These are phyloP conservation scores for Thomomys bottae DNA, from an alignment of 2,113 vertebrate genomes.

Conservation along the genomic window DNA sequence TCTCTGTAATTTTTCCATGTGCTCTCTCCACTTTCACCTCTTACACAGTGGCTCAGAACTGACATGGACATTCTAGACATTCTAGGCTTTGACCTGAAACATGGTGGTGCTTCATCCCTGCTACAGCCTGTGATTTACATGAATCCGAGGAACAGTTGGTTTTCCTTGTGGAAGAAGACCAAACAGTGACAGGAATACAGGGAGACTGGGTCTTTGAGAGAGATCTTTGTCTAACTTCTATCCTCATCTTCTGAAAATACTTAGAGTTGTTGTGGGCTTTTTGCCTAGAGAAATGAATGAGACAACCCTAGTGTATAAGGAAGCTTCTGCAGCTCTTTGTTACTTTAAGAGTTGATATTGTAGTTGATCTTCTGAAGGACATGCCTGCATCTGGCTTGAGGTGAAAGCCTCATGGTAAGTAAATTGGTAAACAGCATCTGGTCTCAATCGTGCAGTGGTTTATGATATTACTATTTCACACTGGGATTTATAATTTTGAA, in stretches of 20 bases:
- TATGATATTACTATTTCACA: background rate
- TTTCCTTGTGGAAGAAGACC: background rate
- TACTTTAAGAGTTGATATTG: background rate
- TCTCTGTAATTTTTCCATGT: background rate
- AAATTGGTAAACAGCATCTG: background rate
- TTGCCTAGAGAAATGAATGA: background rate
- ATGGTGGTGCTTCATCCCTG: background rate
- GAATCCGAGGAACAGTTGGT: background rate
- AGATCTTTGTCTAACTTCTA: background rate
- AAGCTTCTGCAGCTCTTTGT: background rate
- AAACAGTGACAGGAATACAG: background rate
- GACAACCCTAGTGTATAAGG: background rate
- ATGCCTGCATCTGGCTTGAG: background rate
- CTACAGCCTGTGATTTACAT: background rate
- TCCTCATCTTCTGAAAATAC: background rate
- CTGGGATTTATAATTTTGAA: slow-evolving; percentile 20
- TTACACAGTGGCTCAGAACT: background rate
- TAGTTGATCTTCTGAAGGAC: background rate
- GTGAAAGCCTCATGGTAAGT: background rate
- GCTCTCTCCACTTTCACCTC: background rate
- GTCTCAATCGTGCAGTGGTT: background rate
- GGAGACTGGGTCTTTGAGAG: no score
- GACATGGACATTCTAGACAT: background rate
- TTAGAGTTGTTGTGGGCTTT: background rate
- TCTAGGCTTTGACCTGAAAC: background rate